These are phyloP conservation scores for Tachina grossa DNA, from an alignment of 2,888 invertebrate genomes.

Conservation along the genomic window DNA sequence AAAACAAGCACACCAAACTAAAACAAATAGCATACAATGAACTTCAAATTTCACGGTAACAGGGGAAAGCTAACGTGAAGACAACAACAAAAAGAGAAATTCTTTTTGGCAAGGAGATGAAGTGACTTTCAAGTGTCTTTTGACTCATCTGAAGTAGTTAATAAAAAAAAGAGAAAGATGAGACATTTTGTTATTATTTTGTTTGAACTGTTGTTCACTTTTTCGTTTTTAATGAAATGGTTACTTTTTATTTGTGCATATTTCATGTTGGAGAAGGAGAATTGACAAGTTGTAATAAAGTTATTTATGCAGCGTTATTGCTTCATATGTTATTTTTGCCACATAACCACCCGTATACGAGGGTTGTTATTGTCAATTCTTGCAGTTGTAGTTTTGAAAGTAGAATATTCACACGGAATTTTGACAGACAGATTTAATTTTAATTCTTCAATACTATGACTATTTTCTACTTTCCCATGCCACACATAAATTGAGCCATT, in stretches of 20 bases:
- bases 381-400: too few relatives aligned
- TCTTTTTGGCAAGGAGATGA: conserved; percentile 19
- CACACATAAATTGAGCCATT: too few relatives aligned
- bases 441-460: too few relatives aligned
- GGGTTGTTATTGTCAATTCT: too few relatives aligned
- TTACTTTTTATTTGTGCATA: not conserved
- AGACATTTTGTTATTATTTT: conserved; percentile 57
- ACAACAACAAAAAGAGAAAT: not conserved
- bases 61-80: not conserved
- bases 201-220: conserved; percentile 31
- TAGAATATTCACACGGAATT: too few relatives aligned
- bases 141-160: conserved; percentile 56
- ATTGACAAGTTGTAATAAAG: not conserved
- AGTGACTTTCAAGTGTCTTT: conserved; percentile 72
- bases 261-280: not conserved
- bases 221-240: conserved; percentile 16
- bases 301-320: too few relatives aligned
- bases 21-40: conserved; percentile 51
- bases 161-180: conserved; percentile 18
- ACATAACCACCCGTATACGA: too few relatives aligned
- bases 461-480: too few relatives aligned
- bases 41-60: conserved; percentile 51
- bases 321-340: too few relatives aligned
- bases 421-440: too few relatives aligned
- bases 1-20: conserved; percentile 17